Conservation (phyloP, 2,888 invertebrate genomes). For the Synergus itoensis region DNA sequence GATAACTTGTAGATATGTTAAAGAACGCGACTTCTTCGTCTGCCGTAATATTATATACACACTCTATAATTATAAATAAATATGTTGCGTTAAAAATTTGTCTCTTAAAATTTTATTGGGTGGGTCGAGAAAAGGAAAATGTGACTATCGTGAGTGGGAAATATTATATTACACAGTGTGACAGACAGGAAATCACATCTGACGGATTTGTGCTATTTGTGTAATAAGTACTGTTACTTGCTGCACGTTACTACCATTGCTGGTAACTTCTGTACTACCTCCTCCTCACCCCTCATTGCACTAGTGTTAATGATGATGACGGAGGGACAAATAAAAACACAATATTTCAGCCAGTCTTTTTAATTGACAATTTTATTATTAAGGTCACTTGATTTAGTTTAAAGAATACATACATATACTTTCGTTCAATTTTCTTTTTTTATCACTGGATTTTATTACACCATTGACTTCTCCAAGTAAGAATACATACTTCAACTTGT, state of each 20-base stretch:
- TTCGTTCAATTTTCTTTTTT: constrained; percentile 14
- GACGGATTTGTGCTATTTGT: no score
- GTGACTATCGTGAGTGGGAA: no score
- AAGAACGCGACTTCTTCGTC: constrained; percentile 45
- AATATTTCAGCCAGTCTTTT: background rate
- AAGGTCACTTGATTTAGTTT: constrained; percentile 28
- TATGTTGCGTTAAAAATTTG: constrained; percentile 33
- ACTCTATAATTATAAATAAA: constrained; percentile 39
- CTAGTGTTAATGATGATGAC: no score
- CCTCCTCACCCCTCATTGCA: no score
- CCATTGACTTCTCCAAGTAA: constrained; percentile 30
- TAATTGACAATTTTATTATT: constrained; percentile 1
- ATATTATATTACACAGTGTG: no score
- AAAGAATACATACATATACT: constrained; percentile 11
- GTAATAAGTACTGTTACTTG: no score
- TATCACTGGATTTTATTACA: constrained; percentile 16
- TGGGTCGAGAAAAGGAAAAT: no score
- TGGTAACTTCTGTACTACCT: no score
- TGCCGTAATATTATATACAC: background rate
- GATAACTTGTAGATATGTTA: constrained; percentile 68
- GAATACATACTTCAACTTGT: background rate
- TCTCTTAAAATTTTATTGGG: background rate
- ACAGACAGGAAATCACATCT: no score
- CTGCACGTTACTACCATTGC: no score
- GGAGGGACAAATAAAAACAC: no score